These are phyloP conservation scores for Xanthia icteritia DNA, from an alignment of 2,888 invertebrate genomes.

Conservation along the genomic window DNA sequence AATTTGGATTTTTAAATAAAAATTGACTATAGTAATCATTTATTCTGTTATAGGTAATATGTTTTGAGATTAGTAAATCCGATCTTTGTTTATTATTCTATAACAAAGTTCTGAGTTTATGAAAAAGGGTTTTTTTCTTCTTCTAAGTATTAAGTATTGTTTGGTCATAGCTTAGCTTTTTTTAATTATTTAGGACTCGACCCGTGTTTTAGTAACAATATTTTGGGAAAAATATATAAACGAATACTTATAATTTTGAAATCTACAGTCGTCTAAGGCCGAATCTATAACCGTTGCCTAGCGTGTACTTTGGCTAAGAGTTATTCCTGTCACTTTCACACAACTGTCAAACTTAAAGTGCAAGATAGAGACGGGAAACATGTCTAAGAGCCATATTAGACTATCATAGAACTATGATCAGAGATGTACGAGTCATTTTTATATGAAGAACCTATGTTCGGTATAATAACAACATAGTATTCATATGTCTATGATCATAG, in stretches of 20 bases:
- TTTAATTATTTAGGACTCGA: constrained; percentile 27
- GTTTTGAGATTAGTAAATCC: constrained; percentile 47
- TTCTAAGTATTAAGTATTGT: constrained; percentile 48
- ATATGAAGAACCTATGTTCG: no score
- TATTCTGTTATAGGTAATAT: constrained; percentile 5
- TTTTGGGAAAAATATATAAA: not conserved
- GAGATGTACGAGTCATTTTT: no score
- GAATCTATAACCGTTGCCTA: not conserved
- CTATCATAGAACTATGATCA: no score
- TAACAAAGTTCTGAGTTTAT: constrained; percentile 22
- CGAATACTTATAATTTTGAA: not conserved
- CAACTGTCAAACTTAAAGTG: not conserved
- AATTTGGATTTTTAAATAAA: constrained; percentile 7
- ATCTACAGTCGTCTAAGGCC: not conserved
- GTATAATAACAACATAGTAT: no score
- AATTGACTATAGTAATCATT: constrained; percentile 5
- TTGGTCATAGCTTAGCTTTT: constrained; percentile 55
- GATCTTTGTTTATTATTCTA: constrained; percentile 21
- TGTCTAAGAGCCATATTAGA: not conserved
- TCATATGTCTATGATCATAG: no score
- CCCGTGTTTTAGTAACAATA: constrained; percentile 33
- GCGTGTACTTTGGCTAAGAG: not conserved
- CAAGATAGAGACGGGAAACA: not conserved
- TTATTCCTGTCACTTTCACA: not conserved
- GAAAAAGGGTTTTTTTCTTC: constrained; percentile 22